These are phyloP conservation scores for Sarcophaga caerulescens DNA, from an alignment of 2,888 invertebrate species.

Conservation along the genomic window DNA sequence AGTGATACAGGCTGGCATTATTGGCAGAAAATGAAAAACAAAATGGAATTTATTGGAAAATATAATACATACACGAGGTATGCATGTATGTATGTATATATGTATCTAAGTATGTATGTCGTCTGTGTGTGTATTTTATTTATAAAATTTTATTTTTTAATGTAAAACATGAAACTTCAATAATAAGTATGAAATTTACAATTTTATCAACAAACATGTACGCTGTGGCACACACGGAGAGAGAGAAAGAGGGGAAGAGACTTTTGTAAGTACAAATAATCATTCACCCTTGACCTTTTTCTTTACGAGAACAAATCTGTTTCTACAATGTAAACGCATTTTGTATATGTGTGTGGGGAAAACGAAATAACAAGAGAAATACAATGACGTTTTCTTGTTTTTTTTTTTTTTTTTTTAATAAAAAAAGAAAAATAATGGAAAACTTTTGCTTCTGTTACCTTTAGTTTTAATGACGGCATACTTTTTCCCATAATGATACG, in stretches of 20 bases:
- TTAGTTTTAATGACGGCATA: background rate
- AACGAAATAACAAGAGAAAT: background rate
- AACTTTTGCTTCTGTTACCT: background rate
- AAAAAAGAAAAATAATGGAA: background rate
- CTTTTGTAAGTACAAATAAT: background rate
- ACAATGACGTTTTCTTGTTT: background rate
- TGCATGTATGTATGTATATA: background rate
- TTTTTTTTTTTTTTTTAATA: no score
- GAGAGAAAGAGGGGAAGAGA: background rate
- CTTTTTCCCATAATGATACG: background rate
- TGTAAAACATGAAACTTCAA: background rate
- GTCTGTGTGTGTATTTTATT: background rate
- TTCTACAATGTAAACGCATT: background rate
- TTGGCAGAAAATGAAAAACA: background rate
- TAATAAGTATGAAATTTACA: background rate
- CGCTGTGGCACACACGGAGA: no score
- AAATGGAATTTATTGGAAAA: background rate
- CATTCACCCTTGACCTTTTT: conserved; percentile 60
- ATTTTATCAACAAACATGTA: background rate
- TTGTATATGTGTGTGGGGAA: background rate
- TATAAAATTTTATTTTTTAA: background rate
- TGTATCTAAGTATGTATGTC: background rate
- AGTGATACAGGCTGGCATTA: background rate
- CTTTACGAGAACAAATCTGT: background rate
- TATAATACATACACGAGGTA: background rate